phyloP scores from a whole-genome alignment of 2,113 vertebrate genomes.

The Salvelinus fontinalis region DNA sequence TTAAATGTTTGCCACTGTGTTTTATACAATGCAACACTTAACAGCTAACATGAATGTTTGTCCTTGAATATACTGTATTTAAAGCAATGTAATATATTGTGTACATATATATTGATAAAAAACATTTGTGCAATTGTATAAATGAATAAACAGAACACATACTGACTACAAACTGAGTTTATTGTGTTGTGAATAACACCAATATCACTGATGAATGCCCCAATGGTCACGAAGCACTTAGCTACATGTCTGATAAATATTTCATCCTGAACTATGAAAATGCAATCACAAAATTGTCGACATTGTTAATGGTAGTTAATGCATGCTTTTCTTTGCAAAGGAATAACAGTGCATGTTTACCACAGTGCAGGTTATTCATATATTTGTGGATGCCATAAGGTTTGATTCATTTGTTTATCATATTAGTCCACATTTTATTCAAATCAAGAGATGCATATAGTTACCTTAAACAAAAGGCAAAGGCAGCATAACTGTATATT shows the following conservation, averaged over 20 bases:
- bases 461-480: not conserved
- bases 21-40: constrained; percentile 86
- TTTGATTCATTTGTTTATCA: not conserved
- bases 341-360: not conserved
- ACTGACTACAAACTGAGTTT: constrained; percentile 46
- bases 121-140: constrained; percentile 52
- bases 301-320: not conserved
- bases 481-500: not conserved
- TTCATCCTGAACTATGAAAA: not conserved
- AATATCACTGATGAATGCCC: constrained; percentile 8
- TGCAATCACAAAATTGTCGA: not conserved
- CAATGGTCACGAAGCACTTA: not conserved
- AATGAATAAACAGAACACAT: constrained; percentile 64
- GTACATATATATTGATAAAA: constrained; percentile 68
- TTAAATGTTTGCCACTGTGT: constrained; percentile 81
- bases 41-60: constrained; percentile 85
- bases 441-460: not conserved
- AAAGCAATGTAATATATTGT: constrained; percentile 63
- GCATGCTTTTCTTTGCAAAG: not conserved
- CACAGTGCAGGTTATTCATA: not conserved
- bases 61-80: constrained; percentile 65
- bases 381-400: not conserved
- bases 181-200: constrained; percentile 48
- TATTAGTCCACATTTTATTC: not conserved
- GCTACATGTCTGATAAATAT: not conserved